Evolutionary conservation across 2,888 invertebrate species (phyloP).

Genomic region (Polydrusus pterygomalis): DNA sequence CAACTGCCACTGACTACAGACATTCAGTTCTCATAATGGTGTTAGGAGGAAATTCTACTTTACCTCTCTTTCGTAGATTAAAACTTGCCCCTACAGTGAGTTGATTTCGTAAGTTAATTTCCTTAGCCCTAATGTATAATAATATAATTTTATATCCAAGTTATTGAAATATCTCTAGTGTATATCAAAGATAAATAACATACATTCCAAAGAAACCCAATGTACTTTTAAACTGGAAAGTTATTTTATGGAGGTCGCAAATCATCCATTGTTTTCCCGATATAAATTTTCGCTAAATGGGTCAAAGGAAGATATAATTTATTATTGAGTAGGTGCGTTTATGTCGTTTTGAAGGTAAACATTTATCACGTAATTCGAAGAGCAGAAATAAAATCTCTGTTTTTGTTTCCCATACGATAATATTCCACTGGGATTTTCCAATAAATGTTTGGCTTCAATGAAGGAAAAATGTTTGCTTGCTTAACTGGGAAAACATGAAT

Average conservation of each 20-base stretch:
- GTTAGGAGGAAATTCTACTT: too few relatives aligned
- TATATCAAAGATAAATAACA: background rate
- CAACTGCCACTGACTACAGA: too few relatives aligned
- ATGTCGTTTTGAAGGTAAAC: constrained; percentile 25
- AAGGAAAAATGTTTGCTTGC: background rate
- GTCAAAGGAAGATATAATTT: constrained; percentile 11
- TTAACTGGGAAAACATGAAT: too few relatives aligned
- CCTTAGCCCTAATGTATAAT: too few relatives aligned
- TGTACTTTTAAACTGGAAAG: constrained; percentile 5
- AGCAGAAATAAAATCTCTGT: background rate
- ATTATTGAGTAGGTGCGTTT: constrained; percentile 19
- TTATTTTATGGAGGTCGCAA: constrained; percentile 3
- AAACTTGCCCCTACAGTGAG: too few relatives aligned
- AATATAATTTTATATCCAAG: too few relatives aligned
- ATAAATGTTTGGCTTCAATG: background rate
- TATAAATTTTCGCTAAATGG: constrained; percentile 13
- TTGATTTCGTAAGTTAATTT: too few relatives aligned
- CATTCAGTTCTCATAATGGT: too few relatives aligned
- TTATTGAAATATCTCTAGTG: background rate
- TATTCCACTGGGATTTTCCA: background rate
- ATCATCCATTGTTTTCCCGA: constrained; percentile 11
- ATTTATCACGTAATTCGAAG: constrained; percentile 1
- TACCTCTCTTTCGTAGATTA: too few relatives aligned
- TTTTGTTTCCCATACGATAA: background rate
- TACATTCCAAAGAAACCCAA: background rate